Conservation (phyloP, 2,888 invertebrate genomes). For the Cosmia pyralina region DNA sequence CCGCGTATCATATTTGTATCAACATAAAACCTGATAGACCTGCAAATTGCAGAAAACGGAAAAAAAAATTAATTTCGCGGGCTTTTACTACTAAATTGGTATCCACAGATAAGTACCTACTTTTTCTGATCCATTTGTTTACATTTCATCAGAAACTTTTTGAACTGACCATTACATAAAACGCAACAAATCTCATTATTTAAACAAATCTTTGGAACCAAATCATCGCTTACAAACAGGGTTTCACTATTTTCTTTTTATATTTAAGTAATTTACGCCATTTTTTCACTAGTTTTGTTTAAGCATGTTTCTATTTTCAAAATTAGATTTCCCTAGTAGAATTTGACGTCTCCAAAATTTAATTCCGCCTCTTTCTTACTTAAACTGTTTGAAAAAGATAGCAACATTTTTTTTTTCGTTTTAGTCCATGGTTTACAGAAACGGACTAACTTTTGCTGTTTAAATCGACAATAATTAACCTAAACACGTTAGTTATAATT, state of each 20-base stretch:
- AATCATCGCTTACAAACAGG: neutral
- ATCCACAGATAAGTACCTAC: too few species aligned
- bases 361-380: neutral
- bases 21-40: too few species aligned
- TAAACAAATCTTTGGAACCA: neutral
- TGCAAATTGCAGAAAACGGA: too few species aligned
- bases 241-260: neutral
- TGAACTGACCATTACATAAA: neutral
- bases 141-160: neutral
- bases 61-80: too few species aligned
- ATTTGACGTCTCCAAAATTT: neutral
- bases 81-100: too few species aligned
- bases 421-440: neutral
- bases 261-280: slow-evolving; percentile 20
- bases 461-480: neutral
- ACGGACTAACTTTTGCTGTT: neutral
- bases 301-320: neutral
- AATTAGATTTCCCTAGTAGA: neutral
- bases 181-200: neutral
- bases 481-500: slow-evolving; percentile 69
- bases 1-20: too few species aligned
- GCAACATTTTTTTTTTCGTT: neutral
- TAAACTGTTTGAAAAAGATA: neutral
- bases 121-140: neutral
- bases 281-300: neutral